phyloP scores from a whole-genome alignment of 1,140 invertebrate species.

The Bombus soroeensis region DNA sequence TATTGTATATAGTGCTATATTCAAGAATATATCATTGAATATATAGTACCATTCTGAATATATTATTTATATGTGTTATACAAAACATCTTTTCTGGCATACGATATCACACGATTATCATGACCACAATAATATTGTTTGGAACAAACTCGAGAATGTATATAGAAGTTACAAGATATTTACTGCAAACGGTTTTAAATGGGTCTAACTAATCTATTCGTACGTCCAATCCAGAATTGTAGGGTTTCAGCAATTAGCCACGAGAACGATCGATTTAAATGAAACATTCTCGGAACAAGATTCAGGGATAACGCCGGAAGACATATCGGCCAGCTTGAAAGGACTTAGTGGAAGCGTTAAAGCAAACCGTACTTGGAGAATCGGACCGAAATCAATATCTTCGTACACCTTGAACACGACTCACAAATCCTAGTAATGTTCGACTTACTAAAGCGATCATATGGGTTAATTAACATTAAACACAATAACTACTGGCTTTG shows the following conservation, averaged over 20 bases:
- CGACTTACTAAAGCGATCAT: neutral
- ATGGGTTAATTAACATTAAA: neutral
- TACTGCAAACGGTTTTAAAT: no score
- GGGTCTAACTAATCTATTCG: neutral
- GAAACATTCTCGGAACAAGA: neutral
- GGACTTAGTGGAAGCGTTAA: slow-evolving; percentile 33
- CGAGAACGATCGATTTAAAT: neutral
- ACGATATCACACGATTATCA: no score
- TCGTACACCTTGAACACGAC: neutral
- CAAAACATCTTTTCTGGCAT: no score
- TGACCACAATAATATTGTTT: no score
- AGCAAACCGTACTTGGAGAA: slow-evolving; percentile 21
- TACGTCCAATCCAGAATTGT: neutral
- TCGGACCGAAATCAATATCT: slow-evolving; percentile 21
- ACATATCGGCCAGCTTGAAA: slow-evolving; percentile 14
- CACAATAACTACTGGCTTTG: no score
- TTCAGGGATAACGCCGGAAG: slow-evolving; percentile 21
- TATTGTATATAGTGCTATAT: no score
- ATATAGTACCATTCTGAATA: no score
- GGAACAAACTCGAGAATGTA: no score
- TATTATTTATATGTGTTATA: no score
- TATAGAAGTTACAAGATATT: no score
- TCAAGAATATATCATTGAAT: no score
- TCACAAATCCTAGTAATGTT: neutral
- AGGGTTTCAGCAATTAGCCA: neutral